Evolutionary conservation across 2,797 vertebrate genomes (phyloP), one percentile per base, ranked within the genome.

Genomic region (Tokudaia muenninki): DNA sequence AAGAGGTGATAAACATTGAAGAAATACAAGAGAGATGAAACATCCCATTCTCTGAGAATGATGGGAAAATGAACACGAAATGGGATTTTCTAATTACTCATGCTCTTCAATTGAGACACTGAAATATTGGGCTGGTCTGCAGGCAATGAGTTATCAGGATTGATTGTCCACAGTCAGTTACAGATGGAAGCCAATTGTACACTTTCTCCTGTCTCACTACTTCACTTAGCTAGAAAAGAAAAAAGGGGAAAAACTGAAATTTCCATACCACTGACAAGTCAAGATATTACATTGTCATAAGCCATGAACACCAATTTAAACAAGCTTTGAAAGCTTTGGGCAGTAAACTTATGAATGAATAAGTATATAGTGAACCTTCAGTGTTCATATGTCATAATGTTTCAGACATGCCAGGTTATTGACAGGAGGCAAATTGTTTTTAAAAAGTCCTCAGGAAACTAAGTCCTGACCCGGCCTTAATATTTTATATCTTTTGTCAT

Each of bases 281-380:
- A 87, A 92, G 92, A 82, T 96, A 95, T 87, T 79, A 90, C 78
- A 91, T 37, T 57, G 7, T 92, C 94, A 95, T 87, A 57, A 72
- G 21, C 50, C 59, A 57, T 70, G 90, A 95, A 63, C 13, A 59
- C 59, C 96, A 92, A 96, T 97, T 88, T 97, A 95, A 97, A 86
- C 41, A 90, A 93, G 93, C 70, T 93, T 96, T 92, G 80, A 96
- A 96, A 94, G 90, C 72, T 87, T 80, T 84, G 87, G n/a, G 31
- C 70, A 92, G 95, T 96, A 94, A 95, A 87, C 81, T 80, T 74
- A 88, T 91, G 83, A 81, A 88, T 91, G 83, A 81, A 74, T 93
- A 96, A 79, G 21, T 90, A 91, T 95, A 95, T 92, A 93, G 97
- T 95, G 96, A 97, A 96, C 31, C 87, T 92, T 92, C 92, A 72